Evolutionary conservation across 2,113 vertebrate genomes (phyloP).

Genomic region (Tricholaema leucomelas): DNA sequence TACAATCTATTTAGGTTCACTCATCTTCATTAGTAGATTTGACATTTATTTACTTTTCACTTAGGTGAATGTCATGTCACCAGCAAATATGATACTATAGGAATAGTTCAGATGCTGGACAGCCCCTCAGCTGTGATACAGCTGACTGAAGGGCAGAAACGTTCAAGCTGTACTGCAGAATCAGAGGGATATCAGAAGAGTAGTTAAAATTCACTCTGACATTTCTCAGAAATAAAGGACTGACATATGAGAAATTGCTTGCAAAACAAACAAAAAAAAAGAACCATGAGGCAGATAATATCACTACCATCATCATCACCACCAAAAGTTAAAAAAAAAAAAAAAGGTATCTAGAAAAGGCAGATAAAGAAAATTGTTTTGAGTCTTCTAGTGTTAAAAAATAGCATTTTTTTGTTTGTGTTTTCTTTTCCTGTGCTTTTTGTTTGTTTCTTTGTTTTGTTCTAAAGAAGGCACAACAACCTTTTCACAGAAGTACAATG

Average conservation of each 20-base stretch:
- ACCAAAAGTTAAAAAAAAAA: background rate
- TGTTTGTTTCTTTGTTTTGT: too few species aligned
- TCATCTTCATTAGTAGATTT: background rate
- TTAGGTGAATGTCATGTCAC: background rate
- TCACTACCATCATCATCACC: rapidly evolving
- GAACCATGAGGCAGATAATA: background rate
- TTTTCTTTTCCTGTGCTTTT: too few species aligned
- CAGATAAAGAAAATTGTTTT: background rate
- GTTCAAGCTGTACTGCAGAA: background rate
- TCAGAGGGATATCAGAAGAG: background rate
- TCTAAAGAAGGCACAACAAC: background rate
- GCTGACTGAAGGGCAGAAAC: background rate
- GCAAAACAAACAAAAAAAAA: background rate
- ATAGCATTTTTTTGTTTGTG: background rate
- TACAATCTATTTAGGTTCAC: background rate
- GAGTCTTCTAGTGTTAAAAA: background rate
- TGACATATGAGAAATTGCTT: background rate
- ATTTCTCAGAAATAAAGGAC: background rate
- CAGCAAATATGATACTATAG: background rate
- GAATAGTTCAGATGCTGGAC: background rate
- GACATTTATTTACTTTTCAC: background rate
- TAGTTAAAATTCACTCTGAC: background rate
- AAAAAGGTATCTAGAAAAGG: background rate
- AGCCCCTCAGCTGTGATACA: background rate
- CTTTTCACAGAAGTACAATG: background rate